Conservation (phyloP, 2,797 vertebrate genomes). For the Cygnus olor region DNA sequence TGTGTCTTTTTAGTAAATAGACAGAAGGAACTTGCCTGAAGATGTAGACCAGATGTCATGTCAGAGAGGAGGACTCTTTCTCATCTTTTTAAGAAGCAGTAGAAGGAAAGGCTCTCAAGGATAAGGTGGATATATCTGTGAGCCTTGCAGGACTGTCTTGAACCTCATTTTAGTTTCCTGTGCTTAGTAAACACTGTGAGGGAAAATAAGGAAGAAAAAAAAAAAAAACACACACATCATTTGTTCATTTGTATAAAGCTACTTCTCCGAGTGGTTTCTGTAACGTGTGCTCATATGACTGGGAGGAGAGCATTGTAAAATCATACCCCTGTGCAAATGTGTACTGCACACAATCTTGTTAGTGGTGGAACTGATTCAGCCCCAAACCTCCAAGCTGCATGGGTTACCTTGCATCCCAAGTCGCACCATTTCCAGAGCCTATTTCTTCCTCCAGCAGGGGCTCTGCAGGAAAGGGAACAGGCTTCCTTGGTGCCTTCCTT, state of each 20-base stretch:
- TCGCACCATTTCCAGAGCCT: not conserved
- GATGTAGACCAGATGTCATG: not conserved
- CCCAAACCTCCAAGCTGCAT: not conserved
- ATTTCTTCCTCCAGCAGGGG: not conserved
- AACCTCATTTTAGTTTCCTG: not conserved
- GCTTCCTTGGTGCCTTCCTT: not conserved
- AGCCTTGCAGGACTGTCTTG: not conserved
- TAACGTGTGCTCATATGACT: not conserved
- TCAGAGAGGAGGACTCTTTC: not conserved
- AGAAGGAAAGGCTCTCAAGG: not conserved
- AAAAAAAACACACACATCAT: not conserved
- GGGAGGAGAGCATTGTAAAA: conserved; percentile 4
- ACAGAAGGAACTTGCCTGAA: not conserved
- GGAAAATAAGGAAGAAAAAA: not conserved
- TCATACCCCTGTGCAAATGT: not conserved
- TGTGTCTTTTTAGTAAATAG: not conserved
- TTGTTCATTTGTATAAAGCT: not conserved
- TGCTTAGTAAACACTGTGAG: not conserved
- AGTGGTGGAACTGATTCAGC: conserved; percentile 1
- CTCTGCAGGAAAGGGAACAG: not conserved
- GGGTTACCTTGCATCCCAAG: not conserved
- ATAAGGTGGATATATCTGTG: not conserved
- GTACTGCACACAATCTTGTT: not conserved
- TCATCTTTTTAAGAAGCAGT: not conserved
- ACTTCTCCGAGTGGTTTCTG: conserved; percentile 9